These are phyloP conservation scores for Sorex araneus DNA, from an alignment of 2,113 vertebrate species.

Conservation along the genomic window DNA sequence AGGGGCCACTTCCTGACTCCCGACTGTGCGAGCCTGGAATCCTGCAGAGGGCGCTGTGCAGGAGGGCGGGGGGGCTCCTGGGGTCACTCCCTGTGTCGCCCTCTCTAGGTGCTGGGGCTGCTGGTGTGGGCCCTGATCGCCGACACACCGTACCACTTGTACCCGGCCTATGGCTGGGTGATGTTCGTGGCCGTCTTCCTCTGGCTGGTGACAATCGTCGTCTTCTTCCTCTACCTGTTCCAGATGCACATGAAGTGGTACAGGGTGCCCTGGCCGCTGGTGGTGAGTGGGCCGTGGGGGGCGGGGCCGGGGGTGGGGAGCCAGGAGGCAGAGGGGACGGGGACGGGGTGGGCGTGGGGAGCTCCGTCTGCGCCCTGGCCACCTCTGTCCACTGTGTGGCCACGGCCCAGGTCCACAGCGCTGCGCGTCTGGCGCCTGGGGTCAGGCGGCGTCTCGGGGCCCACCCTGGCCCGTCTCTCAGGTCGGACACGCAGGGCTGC, in stretches of 20 bases:
- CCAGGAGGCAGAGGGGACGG: no score
- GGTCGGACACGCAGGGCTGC: constrained; percentile 18
- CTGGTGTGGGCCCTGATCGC: constrained; percentile 95
- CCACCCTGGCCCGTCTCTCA: background rate
- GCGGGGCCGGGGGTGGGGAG: no score
- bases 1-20: background rate
- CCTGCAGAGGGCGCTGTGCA: background rate
- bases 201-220: constrained; percentile 93
- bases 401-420: no score
- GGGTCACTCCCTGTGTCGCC: background rate
- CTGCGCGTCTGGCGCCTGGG: background rate
- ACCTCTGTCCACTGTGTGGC: background rate
- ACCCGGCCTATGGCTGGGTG: constrained; percentile 93
- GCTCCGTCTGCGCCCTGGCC: no score
- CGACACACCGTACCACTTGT: constrained; percentile 66
- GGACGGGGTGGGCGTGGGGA: no score
- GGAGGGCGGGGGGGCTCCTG: background rate
- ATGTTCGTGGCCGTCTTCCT: constrained; percentile 95
- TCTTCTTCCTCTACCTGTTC: constrained; percentile 91
- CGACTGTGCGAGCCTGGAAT: background rate
- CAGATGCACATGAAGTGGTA: constrained; percentile 86
- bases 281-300: constrained; percentile 87
- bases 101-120: constrained; percentile 91
- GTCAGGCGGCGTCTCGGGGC: background rate
- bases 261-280: constrained; percentile 92